Conservation (phyloP, 2,113 vertebrate species). For the Silurus asotus region DNA sequence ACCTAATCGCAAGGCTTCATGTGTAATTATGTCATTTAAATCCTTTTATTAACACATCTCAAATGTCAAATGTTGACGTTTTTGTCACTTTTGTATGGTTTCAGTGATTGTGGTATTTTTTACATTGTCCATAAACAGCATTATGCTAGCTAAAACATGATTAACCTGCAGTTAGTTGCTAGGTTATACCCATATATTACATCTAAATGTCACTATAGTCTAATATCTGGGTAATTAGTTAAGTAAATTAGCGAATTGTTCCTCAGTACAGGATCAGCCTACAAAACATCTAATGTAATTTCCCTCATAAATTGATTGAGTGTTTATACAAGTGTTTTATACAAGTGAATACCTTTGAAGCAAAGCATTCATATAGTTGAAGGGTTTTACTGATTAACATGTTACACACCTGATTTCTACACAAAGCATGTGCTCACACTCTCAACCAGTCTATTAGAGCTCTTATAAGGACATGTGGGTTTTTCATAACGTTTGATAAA, state of each 20-base stretch:
- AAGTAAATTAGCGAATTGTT: rapidly evolving
- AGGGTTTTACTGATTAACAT: neutral
- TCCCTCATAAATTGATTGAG: neutral
- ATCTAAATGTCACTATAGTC: neutral
- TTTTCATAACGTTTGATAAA: conserved; percentile 65
- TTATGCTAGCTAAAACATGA: neutral
- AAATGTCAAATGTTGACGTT: neutral
- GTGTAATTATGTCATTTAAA: neutral
- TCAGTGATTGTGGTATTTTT: neutral
- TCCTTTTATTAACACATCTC: neutral
- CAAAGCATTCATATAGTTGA: neutral
- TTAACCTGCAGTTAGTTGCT: neutral
- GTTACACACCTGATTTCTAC: conserved; percentile 4
- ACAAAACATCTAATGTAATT: neutral
- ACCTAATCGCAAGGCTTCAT: neutral
- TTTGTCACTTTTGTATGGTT: neutral
- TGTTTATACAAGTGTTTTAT: neutral
- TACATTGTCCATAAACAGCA: neutral
- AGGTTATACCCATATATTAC: neutral
- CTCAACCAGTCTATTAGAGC: conserved; percentile 37
- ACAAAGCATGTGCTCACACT: conserved; percentile 2
- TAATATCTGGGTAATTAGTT: neutral
- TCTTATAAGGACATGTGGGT: conserved; percentile 49
- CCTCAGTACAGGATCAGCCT: too few relatives aligned
- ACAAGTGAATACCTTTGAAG: neutral